Base-by-base conservation (phyloP, 2,888 invertebrate genomes). In the Fragum whitleyi region DNA sequence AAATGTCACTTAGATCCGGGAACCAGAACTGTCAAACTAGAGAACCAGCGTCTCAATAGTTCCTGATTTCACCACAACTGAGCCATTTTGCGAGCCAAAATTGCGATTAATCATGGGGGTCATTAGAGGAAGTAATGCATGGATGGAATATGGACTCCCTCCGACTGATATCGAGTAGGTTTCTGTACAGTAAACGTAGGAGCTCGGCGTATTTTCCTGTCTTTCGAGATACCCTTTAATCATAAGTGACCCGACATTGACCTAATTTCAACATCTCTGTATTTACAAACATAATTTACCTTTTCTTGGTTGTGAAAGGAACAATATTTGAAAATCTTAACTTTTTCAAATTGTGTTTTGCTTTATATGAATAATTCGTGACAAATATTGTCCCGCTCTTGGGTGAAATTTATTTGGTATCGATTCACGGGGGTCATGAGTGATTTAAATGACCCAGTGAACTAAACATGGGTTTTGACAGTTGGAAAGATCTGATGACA, bases 101-200 rank as follows among this genome's bases (percentile, higher is more conserved):
- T 7, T 3, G 1, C 32, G 16, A 51, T 6, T 2, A 36, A 77
- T 28, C 29, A 84, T 84, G 83, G 83, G 83, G 29, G 83, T 84
- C 1, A 84, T 84, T 65, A 71, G 75, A 67, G 83, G 78, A 65
- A 73, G 62, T 28, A 80, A 73, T 57, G 80, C 81, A 47, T 76
- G 70, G 78, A 67, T 81, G 39, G 80, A 73, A 9, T 84, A 74
- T 65, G 61, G 69, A 29, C 6, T 65, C 9, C 29, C 61, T 19
- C 51, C 53, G 16, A 71, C 68, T 47, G 78, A 84, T 36, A 73
- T 78, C 69, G 81, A 81, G 83, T 84, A 70, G 59, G 83, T 75
- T 28, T 26, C 23, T 14, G 3, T 67, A 7, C n/a, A 11, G 9
- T 42, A 42, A n/a, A 67, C n/a, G 3, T 11, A 26, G 11, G 16